Base-by-base conservation (phyloP, 2,113 vertebrate species). In the Mastomys coucha region DNA sequence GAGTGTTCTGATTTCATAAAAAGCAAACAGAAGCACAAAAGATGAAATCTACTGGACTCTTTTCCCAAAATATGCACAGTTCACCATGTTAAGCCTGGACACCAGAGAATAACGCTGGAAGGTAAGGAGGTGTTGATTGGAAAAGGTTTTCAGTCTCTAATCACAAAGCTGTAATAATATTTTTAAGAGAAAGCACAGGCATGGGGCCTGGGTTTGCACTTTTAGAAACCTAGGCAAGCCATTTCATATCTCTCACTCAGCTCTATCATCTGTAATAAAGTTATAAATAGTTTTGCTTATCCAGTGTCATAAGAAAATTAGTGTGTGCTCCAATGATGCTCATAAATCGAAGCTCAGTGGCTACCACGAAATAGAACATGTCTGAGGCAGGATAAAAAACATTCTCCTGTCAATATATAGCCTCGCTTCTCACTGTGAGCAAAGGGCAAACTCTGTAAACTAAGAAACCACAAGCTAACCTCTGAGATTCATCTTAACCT, bases 1-100 rank as follows among this genome's bases (percentile, higher is more conserved):
- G 1, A 58, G 63, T 33, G 69, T 33, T 96, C 87, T 36, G 53
- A 89, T 88, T 93, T 93, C 42, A 86, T 31, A 56, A 88, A 93
- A 36, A 39, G 24, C 26, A 88, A 88, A 86, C 84, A 14, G 12
- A 88, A 90, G 39, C 51, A 84, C 17, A 72, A 88, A 91, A 75
- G 49, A 67, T 13, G 5, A 90, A 93, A 91, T 4, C 17, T 7
- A 49, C 91, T 81, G 58, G n/a, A 91, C 1, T 86, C 36, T 78
- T 93, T 80, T 73, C 53, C 24, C 36, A 89, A 92, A 53, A 58
- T 42, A 87, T 58, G 87, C 85, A 33, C 2, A 90, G 39, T 60
- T 70, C 72, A 89, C 45, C 73, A 94, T 22, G 17, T 58, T 69
- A 88, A 39, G 39, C n/a, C 0, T 73, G 60, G 36, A 45, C 75